Evolutionary conservation across 1,140 invertebrate genomes (phyloP), one percentile per base, ranked within the genome.

Genomic region (Acromyrmex echinatior): DNA sequence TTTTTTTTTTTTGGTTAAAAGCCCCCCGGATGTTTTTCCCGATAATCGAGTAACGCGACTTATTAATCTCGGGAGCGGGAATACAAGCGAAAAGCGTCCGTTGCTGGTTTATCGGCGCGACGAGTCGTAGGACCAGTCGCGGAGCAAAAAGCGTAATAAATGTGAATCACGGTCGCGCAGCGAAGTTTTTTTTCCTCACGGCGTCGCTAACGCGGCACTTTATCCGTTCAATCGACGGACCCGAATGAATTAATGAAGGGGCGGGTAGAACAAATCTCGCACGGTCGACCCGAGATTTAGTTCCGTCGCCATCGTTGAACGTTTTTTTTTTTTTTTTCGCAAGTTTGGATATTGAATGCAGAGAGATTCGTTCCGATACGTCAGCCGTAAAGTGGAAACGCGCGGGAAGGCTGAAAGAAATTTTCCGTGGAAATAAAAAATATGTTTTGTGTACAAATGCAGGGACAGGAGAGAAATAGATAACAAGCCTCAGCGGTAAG

Each of bases 31-130:
- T 78, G 62, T 85, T 86, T 78, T 31, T 78, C 39, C n/a, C 73
- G 73, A 85, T 85, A 85, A 85, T 78, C 73, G 82, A 82, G 68
- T 82, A 82, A 82, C 80, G 56, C 58, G 80, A 82, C 80, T 82
- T 82, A 82, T 82, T 82, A 82, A 82, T 82, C 80, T 82, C 80
- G 68, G 35, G 80, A 49, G 35, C 18, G 80, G 68, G 39, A 82
- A 49, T 73, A 58, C 80, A 82, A 74, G 71, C 80, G 28, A 82
- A 82, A 74, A 49, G 68, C 56, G 68, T n/a, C 53, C 68, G 39
- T 25, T 12, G 65, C 14, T 51, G n/a, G 78, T 81, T 81, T 70
- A 81, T 81, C 78, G 49, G 21, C 78, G 25, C 78, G 49, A 21
- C 78, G 39, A 63, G 58, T 60, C 58, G 49, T 80, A 80, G 49